Conservation (phyloP, 2,113 vertebrate species). For the Microtus richardsoni region DNA sequence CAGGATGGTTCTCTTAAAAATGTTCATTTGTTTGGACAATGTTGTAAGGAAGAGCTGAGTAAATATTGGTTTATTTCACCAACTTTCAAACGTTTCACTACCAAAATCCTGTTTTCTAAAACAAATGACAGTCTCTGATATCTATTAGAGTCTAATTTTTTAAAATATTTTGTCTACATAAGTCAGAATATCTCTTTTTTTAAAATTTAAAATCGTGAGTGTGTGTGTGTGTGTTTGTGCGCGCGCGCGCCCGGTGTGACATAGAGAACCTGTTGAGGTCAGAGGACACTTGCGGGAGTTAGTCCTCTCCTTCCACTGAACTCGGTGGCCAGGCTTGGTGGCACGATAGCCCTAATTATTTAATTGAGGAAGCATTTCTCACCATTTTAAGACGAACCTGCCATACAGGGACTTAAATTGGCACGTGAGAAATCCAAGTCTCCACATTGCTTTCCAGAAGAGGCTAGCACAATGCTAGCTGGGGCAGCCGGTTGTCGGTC, state of each 20-base stretch:
- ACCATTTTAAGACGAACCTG: slow-evolving; percentile 11
- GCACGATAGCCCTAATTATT: background rate
- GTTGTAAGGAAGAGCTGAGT: background rate
- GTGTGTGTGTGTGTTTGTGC: background rate
- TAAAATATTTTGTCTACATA: slow-evolving; percentile 21
- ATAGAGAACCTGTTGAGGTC: background rate
- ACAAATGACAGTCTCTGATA: background rate
- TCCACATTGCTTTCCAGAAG: background rate
- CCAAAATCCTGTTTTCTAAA: background rate
- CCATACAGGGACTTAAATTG: background rate
- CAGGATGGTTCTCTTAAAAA: slow-evolving; percentile 31
- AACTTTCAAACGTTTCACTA: slow-evolving; percentile 48
- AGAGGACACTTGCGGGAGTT: background rate
- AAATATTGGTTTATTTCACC: background rate
- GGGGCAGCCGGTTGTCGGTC: background rate
- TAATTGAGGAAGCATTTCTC: slow-evolving; percentile 27
- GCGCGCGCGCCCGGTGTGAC: background rate
- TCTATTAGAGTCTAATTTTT: background rate
- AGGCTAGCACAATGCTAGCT: background rate
- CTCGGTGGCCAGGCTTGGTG: background rate
- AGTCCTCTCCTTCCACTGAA: background rate
- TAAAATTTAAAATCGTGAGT: background rate
- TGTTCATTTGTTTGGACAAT: slow-evolving; percentile 17
- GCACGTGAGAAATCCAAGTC: background rate
- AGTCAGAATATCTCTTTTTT: background rate